Evolutionary conservation across 2,888 invertebrate species (phyloP).

Genomic region (Timandra comae): DNA sequence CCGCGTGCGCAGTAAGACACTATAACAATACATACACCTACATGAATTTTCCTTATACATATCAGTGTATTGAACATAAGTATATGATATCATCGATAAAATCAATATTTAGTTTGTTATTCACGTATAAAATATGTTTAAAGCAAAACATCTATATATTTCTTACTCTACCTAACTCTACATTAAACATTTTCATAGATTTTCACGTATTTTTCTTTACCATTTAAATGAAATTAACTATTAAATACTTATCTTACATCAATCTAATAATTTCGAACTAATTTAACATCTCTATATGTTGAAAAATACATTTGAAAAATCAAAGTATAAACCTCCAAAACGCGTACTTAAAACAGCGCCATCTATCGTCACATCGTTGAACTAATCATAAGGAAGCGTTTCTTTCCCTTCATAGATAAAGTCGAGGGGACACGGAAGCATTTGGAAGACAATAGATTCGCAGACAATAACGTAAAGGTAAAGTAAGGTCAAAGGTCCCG

Average conservation of each 20-base stretch:
- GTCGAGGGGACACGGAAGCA: constrained; percentile 51
- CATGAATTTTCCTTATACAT: constrained; percentile 22
- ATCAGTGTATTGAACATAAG: constrained; percentile 22
- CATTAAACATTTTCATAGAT: too few relatives aligned
- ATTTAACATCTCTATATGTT: too few relatives aligned
- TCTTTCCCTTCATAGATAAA: constrained; percentile 28
- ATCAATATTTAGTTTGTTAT: constrained; percentile 22
- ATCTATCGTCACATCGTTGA: constrained; percentile 37
- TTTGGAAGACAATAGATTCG: constrained; percentile 54
- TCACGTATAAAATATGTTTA: constrained; percentile 10
- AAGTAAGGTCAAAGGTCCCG: constrained; percentile 48
- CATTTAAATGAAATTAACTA: too few relatives aligned
- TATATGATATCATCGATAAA: constrained; percentile 35
- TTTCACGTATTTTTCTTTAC: too few relatives aligned
- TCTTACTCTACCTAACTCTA: too few relatives aligned
- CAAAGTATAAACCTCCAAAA: too few relatives aligned
- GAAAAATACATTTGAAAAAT: too few relatives aligned
- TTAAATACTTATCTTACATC: too few relatives aligned
- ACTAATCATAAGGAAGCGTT: constrained; percentile 33
- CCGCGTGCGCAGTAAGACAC: constrained; percentile 28
- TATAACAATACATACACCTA: constrained; percentile 6
- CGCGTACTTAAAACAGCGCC: constrained; percentile 37
- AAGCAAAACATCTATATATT: too few relatives aligned
- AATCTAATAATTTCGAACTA: too few relatives aligned
- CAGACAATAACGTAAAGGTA: constrained; percentile 58